Base-by-base conservation (phyloP, 1,140 invertebrate species). In the Forficula auricularia region DNA sequence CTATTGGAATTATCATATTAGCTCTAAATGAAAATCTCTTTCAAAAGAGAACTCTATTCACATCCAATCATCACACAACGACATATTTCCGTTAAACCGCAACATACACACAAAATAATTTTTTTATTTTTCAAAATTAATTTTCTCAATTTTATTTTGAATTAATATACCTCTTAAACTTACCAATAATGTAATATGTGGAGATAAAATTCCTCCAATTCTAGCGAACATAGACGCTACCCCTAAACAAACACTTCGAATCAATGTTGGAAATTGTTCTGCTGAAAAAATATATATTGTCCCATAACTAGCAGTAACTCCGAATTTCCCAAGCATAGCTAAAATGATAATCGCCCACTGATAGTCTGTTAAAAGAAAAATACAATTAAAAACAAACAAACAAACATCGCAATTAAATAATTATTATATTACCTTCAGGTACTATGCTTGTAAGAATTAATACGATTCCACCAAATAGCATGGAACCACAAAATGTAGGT, bases 251-350 rank as follows among this genome's bases (percentile, higher is more conserved):
- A 79, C 75, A 54, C 82, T 86, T 42, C 85, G 64, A 31, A 89
- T 74, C 6, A 81, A 73, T 1, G 85, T 88, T 1, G 85, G 84
- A 52, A 83, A 86, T 53, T 85, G 76, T 62, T 89, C 84, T 4
- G 77, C 74, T 8, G 83, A 78, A 54, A 79, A 83, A 34, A 87
- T 68, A 52, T 85, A 87, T 20, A 86, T 72, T 1, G 81, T 73
- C 19, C 75, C 79, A 53, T 82, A 88, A 6, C 80, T 79, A 0
- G 79, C 72, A 0, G 82, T 84, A 40, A 86, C 84, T 12, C 78
- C 76, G 49, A 88, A 64, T 63, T 88, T 88, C 7, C 79, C 82
- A 34, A 80, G 57, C 79, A 88, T 85, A 6, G 80, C 77, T 33
- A 77, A 67, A 6, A 68, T 63, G 3, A 82, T 68, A 0, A 70